Conservation (phyloP, 1,140 invertebrate species). For the Drosophila murphyi region DNA sequence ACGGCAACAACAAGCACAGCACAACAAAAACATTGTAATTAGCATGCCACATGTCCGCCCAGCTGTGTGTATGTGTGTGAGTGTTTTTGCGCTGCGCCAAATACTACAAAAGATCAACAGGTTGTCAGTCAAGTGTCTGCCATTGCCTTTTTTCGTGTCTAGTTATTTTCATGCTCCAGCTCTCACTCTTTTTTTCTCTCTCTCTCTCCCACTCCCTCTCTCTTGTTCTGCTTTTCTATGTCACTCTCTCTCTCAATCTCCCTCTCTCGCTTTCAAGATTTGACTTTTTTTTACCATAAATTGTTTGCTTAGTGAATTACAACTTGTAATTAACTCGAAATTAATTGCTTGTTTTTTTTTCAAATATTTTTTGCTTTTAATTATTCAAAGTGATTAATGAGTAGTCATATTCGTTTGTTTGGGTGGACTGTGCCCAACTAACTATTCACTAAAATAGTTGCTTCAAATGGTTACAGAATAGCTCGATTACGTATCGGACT, state of each 20-base stretch:
- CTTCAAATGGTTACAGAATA: too few species aligned
- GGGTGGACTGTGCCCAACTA: too few species aligned
- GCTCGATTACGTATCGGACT: too few species aligned
- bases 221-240: background rate
- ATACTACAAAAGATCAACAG: conserved; percentile 41
- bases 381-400: too few species aligned
- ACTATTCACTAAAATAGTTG: too few species aligned
- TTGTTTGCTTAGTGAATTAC: conserved; percentile 16
- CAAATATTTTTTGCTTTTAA: too few species aligned
- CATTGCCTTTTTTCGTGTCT: background rate
- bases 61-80: background rate
- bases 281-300: background rate
- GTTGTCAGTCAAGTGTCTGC: conserved; percentile 44
- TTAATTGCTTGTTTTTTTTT: conserved; percentile 13
- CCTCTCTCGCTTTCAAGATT: background rate
- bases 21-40: conserved; percentile 24
- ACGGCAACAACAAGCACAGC: conserved; percentile 4
- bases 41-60: conserved; percentile 29
- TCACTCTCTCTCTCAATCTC: background rate
- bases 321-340: conserved; percentile 32
- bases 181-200: too few species aligned
- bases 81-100: conserved; percentile 9
- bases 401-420: too few species aligned
- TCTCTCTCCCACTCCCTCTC: background rate
- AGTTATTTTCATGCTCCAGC: background rate